Percentiles rank a stretch among this genome's conserved stretches.
Conservation (phyloP, 2,888 invertebrate genomes). For the Argyra leucocephala region DNA sequence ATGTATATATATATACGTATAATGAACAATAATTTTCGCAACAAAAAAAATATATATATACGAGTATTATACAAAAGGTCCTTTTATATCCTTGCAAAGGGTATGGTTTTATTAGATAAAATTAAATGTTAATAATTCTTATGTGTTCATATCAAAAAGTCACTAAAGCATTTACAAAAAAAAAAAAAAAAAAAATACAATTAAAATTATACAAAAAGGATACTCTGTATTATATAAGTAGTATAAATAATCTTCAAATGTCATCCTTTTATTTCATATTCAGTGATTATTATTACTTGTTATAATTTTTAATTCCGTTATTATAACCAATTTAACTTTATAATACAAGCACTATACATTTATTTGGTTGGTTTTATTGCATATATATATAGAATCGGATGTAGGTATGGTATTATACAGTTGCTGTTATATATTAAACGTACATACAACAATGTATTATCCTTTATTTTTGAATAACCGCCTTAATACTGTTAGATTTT, state of each 20-base stretch:
- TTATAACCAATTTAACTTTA: neutral
- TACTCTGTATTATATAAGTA: neutral
- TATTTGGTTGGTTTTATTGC: neutral
- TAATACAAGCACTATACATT: too few relatives aligned
- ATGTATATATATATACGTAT: too few relatives aligned
- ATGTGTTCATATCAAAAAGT: neutral
- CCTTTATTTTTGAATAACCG: neutral
- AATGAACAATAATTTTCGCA: too few relatives aligned
- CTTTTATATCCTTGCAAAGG: neutral
- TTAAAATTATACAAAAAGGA: neutral
- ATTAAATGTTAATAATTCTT: neutral
- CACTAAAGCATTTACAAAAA: neutral
- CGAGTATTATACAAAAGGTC: neutral
- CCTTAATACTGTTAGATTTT: conserved; percentile 6
- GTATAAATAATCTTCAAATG: neutral
- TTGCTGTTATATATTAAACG: neutral
- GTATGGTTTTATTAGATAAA: neutral
- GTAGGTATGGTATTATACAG: neutral
- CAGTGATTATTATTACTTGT: neutral
- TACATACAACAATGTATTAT: neutral
- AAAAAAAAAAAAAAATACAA: neutral
- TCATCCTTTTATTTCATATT: neutral
- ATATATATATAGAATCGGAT: neutral
- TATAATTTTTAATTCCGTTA: neutral
- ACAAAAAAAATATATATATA: too few relatives aligned